phyloP scores from a whole-genome alignment of 2,797 vertebrate species.

The Caiman crocodilus region DNA sequence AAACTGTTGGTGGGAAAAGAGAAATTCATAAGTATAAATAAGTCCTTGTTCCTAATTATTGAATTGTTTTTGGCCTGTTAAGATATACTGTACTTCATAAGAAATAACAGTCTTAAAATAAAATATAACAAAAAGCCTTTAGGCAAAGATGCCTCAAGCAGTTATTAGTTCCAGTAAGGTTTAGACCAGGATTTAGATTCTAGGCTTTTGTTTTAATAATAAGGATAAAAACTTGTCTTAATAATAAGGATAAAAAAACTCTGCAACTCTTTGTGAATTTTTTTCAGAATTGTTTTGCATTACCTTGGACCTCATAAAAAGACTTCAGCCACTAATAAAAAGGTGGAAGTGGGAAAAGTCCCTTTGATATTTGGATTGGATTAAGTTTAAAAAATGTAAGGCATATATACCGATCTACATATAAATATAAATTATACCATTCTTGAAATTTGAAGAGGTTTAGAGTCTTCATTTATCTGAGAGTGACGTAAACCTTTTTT shows the following conservation, averaged over 20 bases:
- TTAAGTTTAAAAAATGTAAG: neutral
- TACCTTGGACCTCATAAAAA: neutral
- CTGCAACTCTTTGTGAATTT: no score
- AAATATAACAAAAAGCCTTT: neutral
- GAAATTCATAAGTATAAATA: neutral
- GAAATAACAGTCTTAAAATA: neutral
- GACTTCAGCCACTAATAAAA: neutral
- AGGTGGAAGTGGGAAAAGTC: neutral
- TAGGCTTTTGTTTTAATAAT: neutral
- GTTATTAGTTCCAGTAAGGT: neutral
- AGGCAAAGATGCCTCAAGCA: neutral
- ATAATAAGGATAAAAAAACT: no score
- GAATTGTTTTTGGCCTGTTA: rapidly evolving
- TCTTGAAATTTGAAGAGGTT: neutral
- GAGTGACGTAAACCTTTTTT: neutral
- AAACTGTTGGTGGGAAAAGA: neutral
- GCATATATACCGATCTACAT: constrained; percentile 14
- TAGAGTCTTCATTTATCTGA: neutral
- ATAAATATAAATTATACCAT: neutral
- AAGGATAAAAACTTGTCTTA: neutral
- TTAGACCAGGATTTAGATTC: neutral
- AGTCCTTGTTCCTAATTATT: neutral
- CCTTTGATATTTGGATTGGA: neutral
- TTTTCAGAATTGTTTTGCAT: neutral
- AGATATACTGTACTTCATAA: neutral